These are phyloP conservation scores for Porites cylindrica DNA, from an alignment of 92 coral and sea anemone genomes.

Conservation along the genomic window DNA sequence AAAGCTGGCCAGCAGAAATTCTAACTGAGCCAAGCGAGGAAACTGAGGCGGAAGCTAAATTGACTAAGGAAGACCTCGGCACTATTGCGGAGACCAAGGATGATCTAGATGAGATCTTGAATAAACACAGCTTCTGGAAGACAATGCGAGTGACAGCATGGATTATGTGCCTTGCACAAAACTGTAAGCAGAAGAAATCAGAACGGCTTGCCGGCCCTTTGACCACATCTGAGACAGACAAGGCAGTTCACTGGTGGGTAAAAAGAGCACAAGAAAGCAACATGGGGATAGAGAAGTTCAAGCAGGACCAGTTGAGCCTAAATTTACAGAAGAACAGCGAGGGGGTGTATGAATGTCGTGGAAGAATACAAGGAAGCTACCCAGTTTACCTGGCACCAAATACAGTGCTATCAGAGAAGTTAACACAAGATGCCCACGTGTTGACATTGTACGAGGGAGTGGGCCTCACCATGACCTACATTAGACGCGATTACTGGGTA, in stretches of 20 bases:
- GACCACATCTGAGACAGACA: constrained; percentile 57
- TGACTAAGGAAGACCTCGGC: no score
- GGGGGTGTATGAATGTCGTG: constrained; percentile 11
- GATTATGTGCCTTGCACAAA: constrained; percentile 35
- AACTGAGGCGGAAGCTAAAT: constrained; percentile 39
- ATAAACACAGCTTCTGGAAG: constrained; percentile 51
- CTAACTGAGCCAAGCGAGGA: constrained; percentile 43
- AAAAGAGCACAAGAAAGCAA: constrained; percentile 39
- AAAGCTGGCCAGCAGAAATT: constrained; percentile 29
- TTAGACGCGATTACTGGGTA: constrained; percentile 22
- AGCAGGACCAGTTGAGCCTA: constrained; percentile 31
- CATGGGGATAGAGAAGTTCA: constrained; percentile 41
- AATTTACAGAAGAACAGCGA: constrained; percentile 20
- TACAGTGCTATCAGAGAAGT: constrained; percentile 29
- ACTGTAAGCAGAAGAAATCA: constrained; percentile 36
- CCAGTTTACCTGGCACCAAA: not conserved
- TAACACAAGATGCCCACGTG: constrained; percentile 47
- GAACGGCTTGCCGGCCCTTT: constrained; percentile 51
- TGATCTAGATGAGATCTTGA: constrained; percentile 17
- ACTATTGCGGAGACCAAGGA: constrained; percentile 48
- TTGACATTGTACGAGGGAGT: constrained; percentile 53
- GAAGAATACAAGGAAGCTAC: constrained; percentile 36
- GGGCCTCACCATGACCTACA: constrained; percentile 20
- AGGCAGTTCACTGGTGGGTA: constrained; percentile 52
- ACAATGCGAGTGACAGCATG: constrained; percentile 61